Base-by-base conservation (phyloP, 2,888 invertebrate genomes). In the Nemurella pictetii region DNA sequence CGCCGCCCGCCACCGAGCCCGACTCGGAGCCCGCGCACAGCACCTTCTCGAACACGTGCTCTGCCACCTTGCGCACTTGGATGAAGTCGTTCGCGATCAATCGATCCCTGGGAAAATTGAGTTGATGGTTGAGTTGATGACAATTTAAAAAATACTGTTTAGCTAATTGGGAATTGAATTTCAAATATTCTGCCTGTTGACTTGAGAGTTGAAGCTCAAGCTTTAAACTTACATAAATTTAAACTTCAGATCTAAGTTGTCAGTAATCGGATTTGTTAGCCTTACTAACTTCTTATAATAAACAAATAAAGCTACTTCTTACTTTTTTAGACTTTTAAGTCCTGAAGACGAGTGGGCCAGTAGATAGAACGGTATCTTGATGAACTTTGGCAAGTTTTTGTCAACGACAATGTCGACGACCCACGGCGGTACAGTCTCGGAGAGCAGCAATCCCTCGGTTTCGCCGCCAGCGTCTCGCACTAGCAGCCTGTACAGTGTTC, bases 1-100 rank as follows among this genome's bases (percentile, higher is more conserved):
- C 55, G 27, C 95, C 94, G 15, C 94, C 94, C 77, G 95, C 95
- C 81, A 88, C 89, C 25, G 89, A 89, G 28, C 89, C 89, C n/a
- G 88, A 88, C 28, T 96, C 95, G 1, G 94, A 94, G 0, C 95
- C 95, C 73, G 91, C 91, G 29, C 93, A 93, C 15, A 99, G 93
- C 75, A 99, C 96, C 91, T 99, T 99, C 89, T 99, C 99, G 84
- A 98, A 95, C 12, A 99, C 98, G 89, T 99, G 99, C 89, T 99
- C 99, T 27, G 99, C 98, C 0, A 99, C 99, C 92, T 99, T 99
- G 72, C 99, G 95, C 88, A 99, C 97, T 91, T 98, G 99, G 88
- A 99, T 97, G 91, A 99, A 99, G 91, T 99, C 99, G 89, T 99
- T 99, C 0, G 99, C 99, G 85, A 99, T 98, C 87, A 99, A 92